Percentiles rank a stretch among this genome's conserved stretches.
Conservation (phyloP, 2,888 invertebrate genomes). For the Drosophila recens region DNA sequence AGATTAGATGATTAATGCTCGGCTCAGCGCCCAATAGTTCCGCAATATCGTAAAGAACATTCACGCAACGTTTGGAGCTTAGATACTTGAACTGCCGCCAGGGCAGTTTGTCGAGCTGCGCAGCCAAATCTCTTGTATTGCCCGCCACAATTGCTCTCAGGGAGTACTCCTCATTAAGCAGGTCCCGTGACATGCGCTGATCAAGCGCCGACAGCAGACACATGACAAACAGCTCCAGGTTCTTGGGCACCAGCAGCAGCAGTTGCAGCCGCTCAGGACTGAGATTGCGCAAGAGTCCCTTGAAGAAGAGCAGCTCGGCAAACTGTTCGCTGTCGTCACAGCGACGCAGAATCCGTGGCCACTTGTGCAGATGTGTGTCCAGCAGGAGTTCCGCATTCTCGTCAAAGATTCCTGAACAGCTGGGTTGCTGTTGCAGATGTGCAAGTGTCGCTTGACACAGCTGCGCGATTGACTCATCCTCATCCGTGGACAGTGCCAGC, state of each 20-base stretch:
- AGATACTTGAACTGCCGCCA: constrained; percentile 90
- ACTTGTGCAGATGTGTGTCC: constrained; percentile 86
- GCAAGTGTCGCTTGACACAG: constrained; percentile 84
- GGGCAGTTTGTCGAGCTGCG: constrained; percentile 84
- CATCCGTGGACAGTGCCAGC: constrained; percentile 89
- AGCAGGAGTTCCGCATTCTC: constrained; percentile 87
- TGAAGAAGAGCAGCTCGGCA: constrained; percentile 88
- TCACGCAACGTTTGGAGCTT: constrained; percentile 85
- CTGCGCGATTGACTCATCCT: constrained; percentile 86
- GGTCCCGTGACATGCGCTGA: constrained; percentile 85
- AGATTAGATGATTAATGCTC: constrained; percentile 86
- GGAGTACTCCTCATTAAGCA: constrained; percentile 86
- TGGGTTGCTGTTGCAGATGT: constrained; percentile 82
- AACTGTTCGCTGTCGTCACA: constrained; percentile 89
- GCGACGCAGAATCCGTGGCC: constrained; percentile 89
- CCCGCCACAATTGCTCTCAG: constrained; percentile 55
- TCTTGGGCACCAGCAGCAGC: constrained; percentile 86
- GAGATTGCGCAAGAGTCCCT: constrained; percentile 89
- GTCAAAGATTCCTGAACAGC: constrained; percentile 72
- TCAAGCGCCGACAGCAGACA: constrained; percentile 87
- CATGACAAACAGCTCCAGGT: constrained; percentile 87
- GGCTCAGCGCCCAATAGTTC: constrained; percentile 87
- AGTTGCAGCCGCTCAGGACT: constrained; percentile 87
- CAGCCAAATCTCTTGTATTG: constrained; percentile 74
- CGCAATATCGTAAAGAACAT: constrained; percentile 87